Evolutionary conservation across 2,797 vertebrate genomes (phyloP), one percentile per base, ranked within the genome.

Genomic region (Euthynnus affinis): DNA sequence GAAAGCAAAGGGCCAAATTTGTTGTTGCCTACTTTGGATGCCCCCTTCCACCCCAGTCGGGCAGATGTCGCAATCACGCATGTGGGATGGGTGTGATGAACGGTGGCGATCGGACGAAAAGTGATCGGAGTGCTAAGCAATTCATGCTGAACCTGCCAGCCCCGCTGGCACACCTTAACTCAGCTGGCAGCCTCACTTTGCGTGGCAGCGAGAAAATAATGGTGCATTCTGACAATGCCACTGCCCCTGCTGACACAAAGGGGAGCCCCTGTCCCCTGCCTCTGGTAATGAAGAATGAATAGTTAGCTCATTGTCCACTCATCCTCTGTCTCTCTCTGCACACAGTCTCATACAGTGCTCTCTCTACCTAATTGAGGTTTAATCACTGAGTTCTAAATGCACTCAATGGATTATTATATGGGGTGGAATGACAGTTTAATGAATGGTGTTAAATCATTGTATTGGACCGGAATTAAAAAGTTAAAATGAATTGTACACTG

Each of bases 181-280:
- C 74, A 69, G 91, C 81, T 93, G 90, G 84, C 92, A 91, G 83
- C n/a, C 17, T 10, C 27, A 63, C 86, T 83, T 80, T 79, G 79
- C 52, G 6, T 86, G 85, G 72, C 83, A 88, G 82, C 55, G 49
- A 71, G 79, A 89, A 90, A 92, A 92, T 92, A 86, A 92, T 91
- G 81, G 89, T 15, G 71, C 74, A 60, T 87, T 89, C 81, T 92
- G 91, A 93, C 90, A 88, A 91, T 86, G 90, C 82, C 89, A 76
- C 70, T 48, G 84, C 69, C 88, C 85, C 87, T 15, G 76, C 78
- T 85, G 89, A 89, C 87, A 88, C 85, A 81, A 58, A 89, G 87
- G 85, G 76, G 76, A 72, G 74, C 76, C 87, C 87, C 87, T 82
- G 78, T 86, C 82, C 72, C 71, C 81, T 60, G 46, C 78, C 69